Evolutionary conservation across 2,113 vertebrate species (phyloP).

Genomic region (Gymnocephalus cernua): DNA sequence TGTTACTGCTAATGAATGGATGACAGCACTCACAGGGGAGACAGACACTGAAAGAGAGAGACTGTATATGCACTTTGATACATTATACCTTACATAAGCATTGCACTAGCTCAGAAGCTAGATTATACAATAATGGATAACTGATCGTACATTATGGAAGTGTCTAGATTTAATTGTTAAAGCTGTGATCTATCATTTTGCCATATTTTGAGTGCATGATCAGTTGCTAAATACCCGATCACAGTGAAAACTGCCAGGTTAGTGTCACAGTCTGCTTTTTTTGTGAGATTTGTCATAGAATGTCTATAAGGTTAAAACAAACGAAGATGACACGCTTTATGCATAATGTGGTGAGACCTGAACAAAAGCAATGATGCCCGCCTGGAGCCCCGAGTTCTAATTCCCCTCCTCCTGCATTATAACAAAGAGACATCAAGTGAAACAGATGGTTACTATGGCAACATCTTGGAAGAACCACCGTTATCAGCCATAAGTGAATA

Average conservation of each 20-base stretch:
- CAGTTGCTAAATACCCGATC: constrained; percentile 1
- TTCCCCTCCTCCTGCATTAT: constrained; percentile 39
- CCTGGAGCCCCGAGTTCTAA: constrained; percentile 53
- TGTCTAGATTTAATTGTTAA: neutral
- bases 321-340: constrained; percentile 30
- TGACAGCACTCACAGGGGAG: neutral
- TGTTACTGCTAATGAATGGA: neutral
- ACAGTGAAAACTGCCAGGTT: constrained; percentile 6
- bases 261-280: constrained; percentile 8
- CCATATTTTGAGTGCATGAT: constrained; percentile 14
- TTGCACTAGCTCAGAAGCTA: neutral
- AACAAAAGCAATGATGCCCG: constrained; percentile 54
- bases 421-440: constrained; percentile 51
- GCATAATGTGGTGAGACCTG: constrained; percentile 43
- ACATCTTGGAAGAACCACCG: constrained; percentile 51
- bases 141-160: neutral
- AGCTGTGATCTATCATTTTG: neutral
- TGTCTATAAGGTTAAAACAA: constrained; percentile 44
- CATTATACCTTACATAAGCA: neutral
- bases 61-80: neutral
- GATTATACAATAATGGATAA: neutral
- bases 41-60: neutral
- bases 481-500: constrained; percentile 45
- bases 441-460: constrained; percentile 63
- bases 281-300: constrained; percentile 30